Conservation (phyloP, 1,140 invertebrate species). For the Tetraneura akinire region DNA sequence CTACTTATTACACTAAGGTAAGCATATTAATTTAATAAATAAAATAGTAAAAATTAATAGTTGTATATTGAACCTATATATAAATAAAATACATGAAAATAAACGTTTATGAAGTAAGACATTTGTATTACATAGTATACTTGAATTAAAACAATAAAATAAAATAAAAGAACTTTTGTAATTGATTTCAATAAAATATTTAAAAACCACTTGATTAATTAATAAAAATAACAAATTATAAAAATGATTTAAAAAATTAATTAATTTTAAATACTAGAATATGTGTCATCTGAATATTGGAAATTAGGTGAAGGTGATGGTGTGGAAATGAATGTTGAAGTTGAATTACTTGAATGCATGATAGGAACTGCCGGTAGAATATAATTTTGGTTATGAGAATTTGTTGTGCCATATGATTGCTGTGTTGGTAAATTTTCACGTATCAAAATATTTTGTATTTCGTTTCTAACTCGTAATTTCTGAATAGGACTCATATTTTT, state of each 20-base stretch:
- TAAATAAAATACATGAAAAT: too few relatives aligned
- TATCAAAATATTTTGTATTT: not conserved
- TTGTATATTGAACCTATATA: too few relatives aligned
- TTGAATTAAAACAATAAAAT: not conserved
- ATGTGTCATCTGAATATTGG: slow-evolving; percentile 16
- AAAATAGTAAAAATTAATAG: not conserved
- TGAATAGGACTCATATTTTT: not conserved
- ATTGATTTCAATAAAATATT: too few relatives aligned
- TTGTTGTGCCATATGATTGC: not conserved
- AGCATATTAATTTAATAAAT: slow-evolving; percentile 6
- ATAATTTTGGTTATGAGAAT: not conserved
- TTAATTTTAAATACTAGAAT: slow-evolving; percentile 3
- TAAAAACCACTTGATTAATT: too few relatives aligned
- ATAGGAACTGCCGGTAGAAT: not conserved
- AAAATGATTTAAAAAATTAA: not conserved
- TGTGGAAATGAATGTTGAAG: not conserved
- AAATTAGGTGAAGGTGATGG: not conserved
- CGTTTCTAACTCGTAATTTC: not conserved
- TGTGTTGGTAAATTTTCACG: slow-evolving; percentile 10
- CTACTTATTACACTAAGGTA: not conserved
- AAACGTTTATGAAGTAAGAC: too few relatives aligned
- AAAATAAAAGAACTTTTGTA: slow-evolving; percentile 1
- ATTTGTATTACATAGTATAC: too few relatives aligned
- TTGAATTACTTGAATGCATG: too few relatives aligned
- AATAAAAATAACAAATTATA: slow-evolving; percentile 19